Conservation (phyloP, 2,113 vertebrate genomes). For the Scomber japonicus region DNA sequence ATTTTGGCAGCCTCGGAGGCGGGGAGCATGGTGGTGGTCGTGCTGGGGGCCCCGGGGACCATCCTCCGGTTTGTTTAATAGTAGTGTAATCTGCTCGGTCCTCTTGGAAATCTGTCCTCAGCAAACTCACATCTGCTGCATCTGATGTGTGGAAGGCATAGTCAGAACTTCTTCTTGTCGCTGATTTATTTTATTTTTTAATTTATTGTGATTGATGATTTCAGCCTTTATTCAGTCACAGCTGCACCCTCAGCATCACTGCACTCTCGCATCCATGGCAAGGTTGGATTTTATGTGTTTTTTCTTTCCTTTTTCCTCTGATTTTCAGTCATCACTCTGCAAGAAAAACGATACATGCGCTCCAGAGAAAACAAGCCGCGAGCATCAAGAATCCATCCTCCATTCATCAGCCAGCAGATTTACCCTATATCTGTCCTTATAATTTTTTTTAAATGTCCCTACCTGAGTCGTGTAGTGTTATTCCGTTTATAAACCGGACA, state of each 20-base stretch:
- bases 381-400: conserved; percentile 19
- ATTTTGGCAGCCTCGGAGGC: conserved; percentile 97
- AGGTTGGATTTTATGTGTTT: conserved; percentile 20
- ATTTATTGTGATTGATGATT: background rate
- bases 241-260: conserved; percentile 36
- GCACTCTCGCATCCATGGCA: conserved; percentile 41
- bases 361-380: background rate
- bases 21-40: conserved; percentile 91
- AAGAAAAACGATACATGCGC: conserved; percentile 14
- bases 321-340: conserved; percentile 57
- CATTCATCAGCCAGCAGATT: background rate
- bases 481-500: background rate
- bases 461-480: conserved; percentile 8
- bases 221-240: conserved; percentile 23
- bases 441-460: background rate
- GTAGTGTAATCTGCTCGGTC: conserved; percentile 12
- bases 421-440: conserved; percentile 19
- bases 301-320: conserved; percentile 17
- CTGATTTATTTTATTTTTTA: background rate
- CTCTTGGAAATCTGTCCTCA: conserved; percentile 35
- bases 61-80: conserved; percentile 58
- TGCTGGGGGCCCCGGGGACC: conserved; percentile 84
- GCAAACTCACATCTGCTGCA: conserved; percentile 43
- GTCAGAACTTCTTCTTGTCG: conserved; percentile 36
- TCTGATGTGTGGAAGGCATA: conserved; percentile 14